Evolutionary conservation across 2,797 vertebrate species (phyloP).

Genomic region (Sebastes flavidus): DNA sequence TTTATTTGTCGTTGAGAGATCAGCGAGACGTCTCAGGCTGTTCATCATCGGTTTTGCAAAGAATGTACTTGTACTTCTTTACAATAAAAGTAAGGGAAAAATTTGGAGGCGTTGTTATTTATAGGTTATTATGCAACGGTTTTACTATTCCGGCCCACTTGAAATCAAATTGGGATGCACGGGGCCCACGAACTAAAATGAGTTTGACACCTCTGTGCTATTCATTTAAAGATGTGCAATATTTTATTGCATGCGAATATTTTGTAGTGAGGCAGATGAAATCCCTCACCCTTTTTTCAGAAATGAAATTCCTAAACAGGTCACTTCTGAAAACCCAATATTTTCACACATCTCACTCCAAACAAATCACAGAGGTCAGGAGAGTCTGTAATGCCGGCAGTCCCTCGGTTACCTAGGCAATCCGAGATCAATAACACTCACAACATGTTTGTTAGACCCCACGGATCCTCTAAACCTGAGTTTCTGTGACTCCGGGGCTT

Average conservation of each 20-base stretch:
- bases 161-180: too few species aligned
- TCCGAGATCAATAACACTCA: conserved; percentile 66
- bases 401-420: conserved; percentile 29
- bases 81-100: too few species aligned
- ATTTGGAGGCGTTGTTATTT: too few species aligned
- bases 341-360: conserved; percentile 5
- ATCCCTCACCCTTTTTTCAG: not conserved
- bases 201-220: too few species aligned
- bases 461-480: conserved; percentile 39
- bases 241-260: not conserved
- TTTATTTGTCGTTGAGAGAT: too few species aligned
- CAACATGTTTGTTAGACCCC: conserved; percentile 59
- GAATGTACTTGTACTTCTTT: too few species aligned
- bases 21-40: too few species aligned
- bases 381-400: conserved; percentile 20
- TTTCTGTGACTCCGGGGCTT: conserved; percentile 59
- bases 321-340: not conserved
- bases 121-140: too few species aligned
- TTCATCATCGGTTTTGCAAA: too few species aligned
- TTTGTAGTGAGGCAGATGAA: not conserved
- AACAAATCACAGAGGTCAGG: conserved; percentile 32
- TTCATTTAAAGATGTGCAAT: not conserved
- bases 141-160: not conserved
- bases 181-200: too few species aligned
- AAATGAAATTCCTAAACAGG: not conserved